These are phyloP conservation scores for Panagrolaimus sp. DNA, from an alignment of 1,140 invertebrate species.

Conservation along the genomic window DNA sequence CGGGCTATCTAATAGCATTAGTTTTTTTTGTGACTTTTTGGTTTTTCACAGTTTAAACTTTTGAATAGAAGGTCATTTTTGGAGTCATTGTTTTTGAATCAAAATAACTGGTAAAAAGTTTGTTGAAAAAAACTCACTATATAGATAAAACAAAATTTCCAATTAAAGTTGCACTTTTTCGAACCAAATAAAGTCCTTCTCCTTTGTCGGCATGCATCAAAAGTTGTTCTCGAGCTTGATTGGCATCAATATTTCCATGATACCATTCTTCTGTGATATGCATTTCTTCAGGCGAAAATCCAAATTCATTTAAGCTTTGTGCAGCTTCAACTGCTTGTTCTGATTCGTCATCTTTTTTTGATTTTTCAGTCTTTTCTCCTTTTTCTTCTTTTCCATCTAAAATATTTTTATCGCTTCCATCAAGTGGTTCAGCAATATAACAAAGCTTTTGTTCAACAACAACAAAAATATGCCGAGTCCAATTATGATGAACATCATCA, in stretches of 20 bases:
- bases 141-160: slow-evolving; percentile 58
- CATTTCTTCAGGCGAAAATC: slow-evolving; percentile 55
- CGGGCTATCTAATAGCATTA: too few species aligned
- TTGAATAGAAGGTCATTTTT: too few species aligned
- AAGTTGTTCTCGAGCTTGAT: slow-evolving; percentile 50
- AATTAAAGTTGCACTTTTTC: slow-evolving; percentile 57
- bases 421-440: slow-evolving; percentile 36
- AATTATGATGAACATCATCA: slow-evolving; percentile 26
- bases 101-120: too few species aligned
- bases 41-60: too few species aligned
- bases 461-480: slow-evolving; percentile 53
- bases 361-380: too few species aligned
- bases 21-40: too few species aligned
- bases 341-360: slow-evolving; percentile 36
- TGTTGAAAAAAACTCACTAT: too few species aligned
- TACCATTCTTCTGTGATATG: slow-evolving; percentile 59
- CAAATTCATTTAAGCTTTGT: slow-evolving; percentile 39
- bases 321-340: slow-evolving; percentile 29
- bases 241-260: slow-evolving; percentile 51
- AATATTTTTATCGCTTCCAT: too few species aligned
- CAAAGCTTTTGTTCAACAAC: slow-evolving; percentile 52
- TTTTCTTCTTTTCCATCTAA: too few species aligned
- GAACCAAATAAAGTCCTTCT: slow-evolving; percentile 54
- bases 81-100: too few species aligned
- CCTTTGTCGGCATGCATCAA: slow-evolving; percentile 44